Base-by-base conservation (phyloP, 2,113 vertebrate genomes). In the Formicarius rufipectus region DNA sequence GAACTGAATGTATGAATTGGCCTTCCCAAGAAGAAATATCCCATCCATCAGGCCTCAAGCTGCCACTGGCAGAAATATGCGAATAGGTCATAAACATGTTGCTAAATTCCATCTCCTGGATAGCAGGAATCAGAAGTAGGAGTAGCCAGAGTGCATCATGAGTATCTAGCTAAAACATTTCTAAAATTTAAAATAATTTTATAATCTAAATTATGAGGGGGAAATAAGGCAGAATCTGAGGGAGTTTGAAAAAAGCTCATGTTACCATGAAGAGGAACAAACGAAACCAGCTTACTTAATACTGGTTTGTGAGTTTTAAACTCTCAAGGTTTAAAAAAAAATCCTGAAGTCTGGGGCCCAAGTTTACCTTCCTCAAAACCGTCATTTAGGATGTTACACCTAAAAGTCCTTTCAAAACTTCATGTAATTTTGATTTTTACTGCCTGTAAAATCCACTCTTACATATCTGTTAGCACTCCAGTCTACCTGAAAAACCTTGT, bases 211-310 rank as follows among this genome's bases (percentile, higher is more conserved):
- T 31, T 6, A 39, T 14, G 75, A 37, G 18, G 45, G 31, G 68
- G 0, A 64, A 84, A 77, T 56, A 62, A 75, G 17, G 42, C 30
- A 88, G 40, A 74, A 79, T 53, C 23, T 49, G 6, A 50, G 18
- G 12, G 7, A 0, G 0, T 42, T 10, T 82, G 37, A 35, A 69
- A 77, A 5, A 47, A 15, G 6, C 23, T 53, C 10, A 3, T 39
- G 6, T 21, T 24, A 35, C 7, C 23, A 42, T 39, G n/a, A 39
- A 78, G 39, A 71, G 22, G 7, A 94, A 33, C 7, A 74, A 77
- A 40, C 35, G 6, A 71, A 85, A 75, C 7, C 21, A 64, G 14
- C 23, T 40, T 87, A 25, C 14, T 53, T 39, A 3, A 22, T 69
- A 15, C 17, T 47, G 25, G 4, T 44, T 66, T 31, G 31, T 18